A percentile compares a stretch with the other conserved stretches of the same genome.
These are phyloP conservation scores for Meloidogyne hapla DNA, from an alignment of 1,140 invertebrate genomes.

Conservation along the genomic window DNA sequence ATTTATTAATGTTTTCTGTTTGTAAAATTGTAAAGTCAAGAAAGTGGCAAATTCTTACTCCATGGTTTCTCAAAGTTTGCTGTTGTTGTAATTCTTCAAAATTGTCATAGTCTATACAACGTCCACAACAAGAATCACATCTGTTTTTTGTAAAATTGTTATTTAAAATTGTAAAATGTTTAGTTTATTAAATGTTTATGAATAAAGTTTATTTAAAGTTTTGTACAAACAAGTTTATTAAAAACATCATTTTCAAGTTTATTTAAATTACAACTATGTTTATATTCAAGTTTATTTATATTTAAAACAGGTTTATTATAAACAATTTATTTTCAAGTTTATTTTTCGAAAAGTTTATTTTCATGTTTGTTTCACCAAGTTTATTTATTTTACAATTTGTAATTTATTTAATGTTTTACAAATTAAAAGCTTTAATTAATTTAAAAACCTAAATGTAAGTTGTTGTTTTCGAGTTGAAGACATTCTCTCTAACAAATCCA, in stretches of 20 bases:
- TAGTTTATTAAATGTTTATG: no score
- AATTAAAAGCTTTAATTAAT: not conserved
- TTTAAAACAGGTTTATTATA: no score
- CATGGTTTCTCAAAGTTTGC: not conserved
- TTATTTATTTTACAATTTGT: not conserved
- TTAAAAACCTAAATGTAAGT: constrained; percentile 20
- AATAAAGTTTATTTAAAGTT: no score
- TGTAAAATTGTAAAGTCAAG: not conserved
- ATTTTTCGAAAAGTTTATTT: not conserved
- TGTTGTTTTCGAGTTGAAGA: not conserved
- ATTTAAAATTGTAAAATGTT: no score
- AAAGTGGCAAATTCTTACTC: not conserved
- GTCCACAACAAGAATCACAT: not conserved
- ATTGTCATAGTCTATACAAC: not conserved
- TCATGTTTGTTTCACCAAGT: not conserved
- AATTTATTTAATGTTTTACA: not conserved
- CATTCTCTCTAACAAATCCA: constrained; percentile 3
- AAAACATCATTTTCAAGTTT: no score
- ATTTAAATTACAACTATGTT: not conserved
- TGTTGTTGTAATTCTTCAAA: constrained; percentile 6
- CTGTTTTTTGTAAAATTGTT: not conserved
- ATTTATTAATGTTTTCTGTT: no score
- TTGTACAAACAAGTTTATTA: no score
- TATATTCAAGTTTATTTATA: not conserved
- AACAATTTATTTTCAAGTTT: no score